Conservation (phyloP, 2,113 vertebrate species). For the Pseudopodoces humilis region DNA sequence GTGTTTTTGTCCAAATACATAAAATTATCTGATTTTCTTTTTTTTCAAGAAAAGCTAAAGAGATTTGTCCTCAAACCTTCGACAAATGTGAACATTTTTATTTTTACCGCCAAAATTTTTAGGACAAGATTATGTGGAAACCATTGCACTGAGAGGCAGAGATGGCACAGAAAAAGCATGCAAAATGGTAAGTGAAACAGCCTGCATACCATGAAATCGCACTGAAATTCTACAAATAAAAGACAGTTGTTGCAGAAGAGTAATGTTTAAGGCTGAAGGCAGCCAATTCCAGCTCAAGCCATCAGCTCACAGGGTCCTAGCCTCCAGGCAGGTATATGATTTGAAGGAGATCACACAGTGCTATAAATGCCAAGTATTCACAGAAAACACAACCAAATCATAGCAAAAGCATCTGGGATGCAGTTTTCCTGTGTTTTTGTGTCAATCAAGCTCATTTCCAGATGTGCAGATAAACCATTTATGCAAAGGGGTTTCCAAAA, state of each 20-base stretch:
- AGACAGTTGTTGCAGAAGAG: conserved; percentile 20
- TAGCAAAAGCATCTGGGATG: conserved; percentile 21
- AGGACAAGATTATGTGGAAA: not conserved
- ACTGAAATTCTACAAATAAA: conserved; percentile 22
- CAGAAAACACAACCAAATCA: conserved; percentile 6
- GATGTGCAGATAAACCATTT: not conserved
- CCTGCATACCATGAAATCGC: not conserved
- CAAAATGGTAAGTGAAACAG: not conserved
- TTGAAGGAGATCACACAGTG: conserved; percentile 16
- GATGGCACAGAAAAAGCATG: not conserved
- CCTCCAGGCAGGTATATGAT: not conserved
- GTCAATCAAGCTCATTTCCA: not conserved
- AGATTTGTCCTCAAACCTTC: not conserved
- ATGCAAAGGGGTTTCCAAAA: not conserved
- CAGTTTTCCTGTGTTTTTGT: conserved; percentile 1
- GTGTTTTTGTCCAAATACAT: not conserved
- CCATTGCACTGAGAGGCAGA: not conserved
- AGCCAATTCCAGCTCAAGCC: not conserved
- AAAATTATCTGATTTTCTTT: not conserved
- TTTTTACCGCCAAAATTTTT: not conserved
- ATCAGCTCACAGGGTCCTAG: not conserved
- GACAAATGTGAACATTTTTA: not conserved
- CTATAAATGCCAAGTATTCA: conserved; percentile 6
- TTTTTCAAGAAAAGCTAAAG: not conserved
- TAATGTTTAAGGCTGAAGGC: not conserved